A percentile compares a stretch with the other conserved stretches of the same genome.
phyloP scores from a whole-genome alignment of 1,140 invertebrate genomes.

The Tetramorium simillimum region DNA sequence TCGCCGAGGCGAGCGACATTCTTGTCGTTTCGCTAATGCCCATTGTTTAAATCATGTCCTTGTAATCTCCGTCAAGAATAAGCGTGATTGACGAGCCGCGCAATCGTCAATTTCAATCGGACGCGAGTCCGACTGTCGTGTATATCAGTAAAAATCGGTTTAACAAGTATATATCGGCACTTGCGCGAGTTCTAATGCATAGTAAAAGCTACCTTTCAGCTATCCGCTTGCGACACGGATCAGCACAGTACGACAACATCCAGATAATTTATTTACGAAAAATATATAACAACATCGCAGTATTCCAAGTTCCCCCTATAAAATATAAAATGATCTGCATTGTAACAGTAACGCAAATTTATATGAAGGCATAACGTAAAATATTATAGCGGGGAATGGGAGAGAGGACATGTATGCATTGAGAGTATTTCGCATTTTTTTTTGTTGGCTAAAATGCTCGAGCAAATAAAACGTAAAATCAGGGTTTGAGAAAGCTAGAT shows the following conservation, averaged over 20 bases:
- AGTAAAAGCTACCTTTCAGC: neutral
- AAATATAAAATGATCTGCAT: neutral
- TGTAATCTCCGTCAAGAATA: conserved; percentile 8
- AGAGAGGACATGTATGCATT: neutral
- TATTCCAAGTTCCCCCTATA: neutral
- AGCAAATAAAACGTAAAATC: neutral
- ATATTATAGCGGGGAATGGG: neutral
- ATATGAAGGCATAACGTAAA: neutral
- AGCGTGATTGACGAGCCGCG: conserved; percentile 9
- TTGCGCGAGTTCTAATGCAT: neutral
- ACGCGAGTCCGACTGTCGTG: neutral
- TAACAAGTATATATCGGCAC: conserved; percentile 12
- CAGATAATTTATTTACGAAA: conserved; percentile 21
- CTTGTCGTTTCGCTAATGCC: neutral
- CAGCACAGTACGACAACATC: neutral
- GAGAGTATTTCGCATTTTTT: conserved; percentile 18
- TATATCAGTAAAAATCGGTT: conserved; percentile 2
- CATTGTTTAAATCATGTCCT: conserved; percentile 30
- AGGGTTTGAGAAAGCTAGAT: neutral
- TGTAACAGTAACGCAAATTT: neutral
- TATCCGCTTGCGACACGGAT: neutral
- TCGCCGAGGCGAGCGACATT: conserved; percentile 10
- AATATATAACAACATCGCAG: neutral
- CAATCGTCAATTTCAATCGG: conserved; percentile 9
- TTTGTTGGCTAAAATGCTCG: neutral